Conservation (phyloP, 2,797 vertebrate genomes). For the Paramormyrops hopkinsi region DNA sequence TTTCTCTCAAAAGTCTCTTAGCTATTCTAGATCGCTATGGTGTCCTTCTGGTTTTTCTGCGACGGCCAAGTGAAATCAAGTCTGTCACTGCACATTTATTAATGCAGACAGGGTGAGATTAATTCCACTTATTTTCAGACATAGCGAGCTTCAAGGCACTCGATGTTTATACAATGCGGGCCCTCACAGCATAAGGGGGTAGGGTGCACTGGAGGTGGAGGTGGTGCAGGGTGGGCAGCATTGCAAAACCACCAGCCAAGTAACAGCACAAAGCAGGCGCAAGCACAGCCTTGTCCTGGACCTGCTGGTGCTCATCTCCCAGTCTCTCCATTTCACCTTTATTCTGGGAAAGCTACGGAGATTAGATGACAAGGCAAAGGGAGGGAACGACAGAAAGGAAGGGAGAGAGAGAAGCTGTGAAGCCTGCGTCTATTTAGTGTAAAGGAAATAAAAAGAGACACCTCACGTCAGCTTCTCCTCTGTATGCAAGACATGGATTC, state of each 20-base stretch:
- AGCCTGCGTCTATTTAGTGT: background rate
- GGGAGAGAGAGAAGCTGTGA: background rate
- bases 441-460: constrained; percentile 7
- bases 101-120: background rate
- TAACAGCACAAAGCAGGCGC: background rate
- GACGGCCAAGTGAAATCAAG: background rate
- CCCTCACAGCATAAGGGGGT: background rate
- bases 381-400: constrained; percentile 12
- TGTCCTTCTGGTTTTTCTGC: background rate
- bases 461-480: background rate
- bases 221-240: background rate
- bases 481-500: background rate
- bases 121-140: background rate
- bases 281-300: constrained; percentile 42
- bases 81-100: background rate
- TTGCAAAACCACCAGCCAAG: background rate
- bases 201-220: background rate
- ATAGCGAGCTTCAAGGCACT: background rate
- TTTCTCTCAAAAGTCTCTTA: background rate
- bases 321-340: constrained; percentile 34
- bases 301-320: constrained; percentile 29
- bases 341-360: constrained; percentile 27
- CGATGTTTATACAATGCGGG: background rate
- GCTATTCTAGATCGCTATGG: background rate
- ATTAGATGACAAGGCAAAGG: constrained; percentile 7